These are phyloP conservation scores for Junonia oenone DNA, from an alignment of 2,888 invertebrate genomes.

Conservation along the genomic window DNA sequence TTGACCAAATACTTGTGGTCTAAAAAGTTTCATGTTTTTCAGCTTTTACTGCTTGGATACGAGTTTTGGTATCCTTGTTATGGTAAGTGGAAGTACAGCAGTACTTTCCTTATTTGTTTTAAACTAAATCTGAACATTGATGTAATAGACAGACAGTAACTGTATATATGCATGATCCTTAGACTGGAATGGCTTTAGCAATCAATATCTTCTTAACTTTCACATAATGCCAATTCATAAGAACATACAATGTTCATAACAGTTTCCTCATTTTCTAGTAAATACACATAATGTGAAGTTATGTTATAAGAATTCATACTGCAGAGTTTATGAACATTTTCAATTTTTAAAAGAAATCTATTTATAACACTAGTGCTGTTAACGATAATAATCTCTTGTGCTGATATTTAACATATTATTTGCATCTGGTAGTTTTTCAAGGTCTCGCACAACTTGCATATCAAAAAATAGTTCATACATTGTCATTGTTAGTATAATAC, in stretches of 20 bases:
- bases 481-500: too few relatives aligned
- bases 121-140: conserved; percentile 33
- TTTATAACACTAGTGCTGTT: too few relatives aligned
- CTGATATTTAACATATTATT: too few relatives aligned
- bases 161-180: conserved; percentile 25
- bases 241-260: not conserved
- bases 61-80: conserved; percentile 68
- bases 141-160: conserved; percentile 39
- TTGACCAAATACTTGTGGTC: conserved; percentile 43
- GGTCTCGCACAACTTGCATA: too few relatives aligned
- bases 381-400: too few relatives aligned
- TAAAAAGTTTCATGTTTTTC: conserved; percentile 74
- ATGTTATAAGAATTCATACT: not conserved
- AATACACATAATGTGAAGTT: not conserved
- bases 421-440: too few relatives aligned
- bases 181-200: conserved; percentile 24
- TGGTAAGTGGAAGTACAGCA: conserved; percentile 75
- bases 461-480: too few relatives aligned
- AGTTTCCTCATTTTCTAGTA: not conserved
- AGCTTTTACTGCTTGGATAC: conserved; percentile 73
- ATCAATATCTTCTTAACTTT: conserved; percentile 3
- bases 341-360: too few relatives aligned
- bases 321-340: too few relatives aligned
- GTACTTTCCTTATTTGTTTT: conserved; percentile 60
- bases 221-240: conserved; percentile 10